phyloP scores from a whole-genome alignment of 2,113 vertebrate species.

The Hippocampus guttulatus region DNA sequence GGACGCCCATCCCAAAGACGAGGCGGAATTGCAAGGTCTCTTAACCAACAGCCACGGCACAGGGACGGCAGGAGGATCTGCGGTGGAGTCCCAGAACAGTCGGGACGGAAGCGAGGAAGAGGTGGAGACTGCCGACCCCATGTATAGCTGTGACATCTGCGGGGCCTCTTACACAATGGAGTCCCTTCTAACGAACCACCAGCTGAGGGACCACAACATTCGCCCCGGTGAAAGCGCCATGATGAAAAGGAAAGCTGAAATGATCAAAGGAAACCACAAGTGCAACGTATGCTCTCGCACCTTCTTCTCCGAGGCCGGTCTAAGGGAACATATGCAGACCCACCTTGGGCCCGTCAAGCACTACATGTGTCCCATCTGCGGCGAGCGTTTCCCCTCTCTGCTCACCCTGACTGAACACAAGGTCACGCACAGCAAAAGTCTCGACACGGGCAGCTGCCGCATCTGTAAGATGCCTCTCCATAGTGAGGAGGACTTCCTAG shows the following conservation, averaged over 20 bases:
- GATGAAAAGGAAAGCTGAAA: slow-evolving; percentile 92
- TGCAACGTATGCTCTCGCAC: slow-evolving; percentile 97
- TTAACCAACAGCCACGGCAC: slow-evolving; percentile 86
- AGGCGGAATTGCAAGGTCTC: slow-evolving; percentile 85
- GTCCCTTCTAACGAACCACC: slow-evolving; percentile 93
- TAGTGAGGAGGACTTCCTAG: slow-evolving; percentile 95
- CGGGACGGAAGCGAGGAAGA: slow-evolving; percentile 92
- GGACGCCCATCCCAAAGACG: slow-evolving; percentile 85
- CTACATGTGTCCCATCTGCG: slow-evolving; percentile 99
- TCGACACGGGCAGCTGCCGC: slow-evolving; percentile 96
- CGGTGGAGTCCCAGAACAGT: slow-evolving; percentile 84
- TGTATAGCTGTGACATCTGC: slow-evolving; percentile 96
- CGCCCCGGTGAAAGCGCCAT: slow-evolving; percentile 92
- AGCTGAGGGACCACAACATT: slow-evolving; percentile 96
- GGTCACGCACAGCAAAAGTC: slow-evolving; percentile 97
- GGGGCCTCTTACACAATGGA: slow-evolving; percentile 99
- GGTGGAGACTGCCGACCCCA: slow-evolving; percentile 88
- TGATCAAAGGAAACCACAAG: slow-evolving; percentile 98
- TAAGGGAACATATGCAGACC: slow-evolving; percentile 97
- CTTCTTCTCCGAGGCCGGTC: slow-evolving; percentile 96
- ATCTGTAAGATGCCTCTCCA: slow-evolving; percentile 99
- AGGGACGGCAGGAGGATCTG: slow-evolving; percentile 43
- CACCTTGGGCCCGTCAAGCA: slow-evolving; percentile 98
- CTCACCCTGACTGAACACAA: slow-evolving; percentile 98
- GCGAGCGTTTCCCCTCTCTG: slow-evolving; percentile 94